These are phyloP conservation scores for Plectropomus leopardus DNA, from an alignment of 2,113 vertebrate species.

Conservation along the genomic window DNA sequence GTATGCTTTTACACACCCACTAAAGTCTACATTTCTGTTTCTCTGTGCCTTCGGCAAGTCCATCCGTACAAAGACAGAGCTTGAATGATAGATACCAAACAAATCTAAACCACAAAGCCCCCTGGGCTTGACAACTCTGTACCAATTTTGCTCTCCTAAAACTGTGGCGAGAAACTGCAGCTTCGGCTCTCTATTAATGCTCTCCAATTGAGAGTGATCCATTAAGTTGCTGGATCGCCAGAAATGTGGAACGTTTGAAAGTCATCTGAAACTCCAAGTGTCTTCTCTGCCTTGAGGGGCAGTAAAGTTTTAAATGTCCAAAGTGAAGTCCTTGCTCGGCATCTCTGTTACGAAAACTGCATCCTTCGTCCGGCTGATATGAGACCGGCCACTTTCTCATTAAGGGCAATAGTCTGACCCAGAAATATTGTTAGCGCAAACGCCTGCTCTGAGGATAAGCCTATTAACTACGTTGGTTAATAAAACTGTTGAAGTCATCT, in stretches of 20 bases:
- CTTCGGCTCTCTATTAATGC: neutral
- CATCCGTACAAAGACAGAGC: constrained; percentile 17
- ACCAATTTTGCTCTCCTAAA: constrained; percentile 13
- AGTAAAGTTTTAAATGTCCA: constrained; percentile 43
- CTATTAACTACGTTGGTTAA: constrained; percentile 13
- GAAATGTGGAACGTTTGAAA: constrained; percentile 5
- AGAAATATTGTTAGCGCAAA: constrained; percentile 37
- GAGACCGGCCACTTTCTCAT: constrained; percentile 45
- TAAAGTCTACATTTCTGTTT: neutral
- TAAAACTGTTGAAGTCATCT: constrained; percentile 41
- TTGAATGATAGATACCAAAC: constrained; percentile 9
- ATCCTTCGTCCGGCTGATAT: constrained; percentile 33
- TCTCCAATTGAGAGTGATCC: constrained; percentile 7
- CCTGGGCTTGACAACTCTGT: neutral
- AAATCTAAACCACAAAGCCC: constrained; percentile 20
- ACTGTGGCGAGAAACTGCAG: neutral
- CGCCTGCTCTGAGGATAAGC: constrained; percentile 32
- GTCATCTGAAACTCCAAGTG: constrained; percentile 38
- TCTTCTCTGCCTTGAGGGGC: constrained; percentile 26
- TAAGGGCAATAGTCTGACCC: constrained; percentile 35
- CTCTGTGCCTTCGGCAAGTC: neutral
- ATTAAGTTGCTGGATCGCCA: constrained; percentile 10
- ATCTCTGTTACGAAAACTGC: constrained; percentile 36
- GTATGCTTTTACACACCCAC: neutral
- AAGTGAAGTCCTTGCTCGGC: constrained; percentile 39